Evolutionary conservation across 2,113 vertebrate genomes (phyloP).

Genomic region (Catagonus wagneri): DNA sequence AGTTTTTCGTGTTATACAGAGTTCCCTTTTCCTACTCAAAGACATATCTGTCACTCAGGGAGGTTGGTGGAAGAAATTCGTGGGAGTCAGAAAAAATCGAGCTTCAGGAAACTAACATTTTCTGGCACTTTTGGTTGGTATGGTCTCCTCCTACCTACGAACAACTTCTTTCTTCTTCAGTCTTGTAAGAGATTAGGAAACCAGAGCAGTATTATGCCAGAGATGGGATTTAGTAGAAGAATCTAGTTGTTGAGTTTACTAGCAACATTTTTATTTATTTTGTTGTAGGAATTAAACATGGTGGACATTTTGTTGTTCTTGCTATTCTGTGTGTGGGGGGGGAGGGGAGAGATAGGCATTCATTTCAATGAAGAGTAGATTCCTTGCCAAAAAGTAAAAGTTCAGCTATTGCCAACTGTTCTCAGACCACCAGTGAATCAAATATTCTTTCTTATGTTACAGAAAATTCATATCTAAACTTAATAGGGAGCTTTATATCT

Average conservation of each 20-base stretch:
- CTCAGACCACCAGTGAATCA: neutral
- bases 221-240: neutral
- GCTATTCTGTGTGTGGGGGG: too few species aligned
- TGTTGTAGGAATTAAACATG: neutral
- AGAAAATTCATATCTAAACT: slow-evolving; percentile 57
- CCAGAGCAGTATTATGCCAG: neutral
- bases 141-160: neutral
- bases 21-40: slow-evolving; percentile 61
- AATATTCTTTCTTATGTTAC: slow-evolving; percentile 7
- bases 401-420: slow-evolving; percentile 27
- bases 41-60: slow-evolving; percentile 55
- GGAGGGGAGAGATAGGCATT: neutral
- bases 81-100: slow-evolving; percentile 64
- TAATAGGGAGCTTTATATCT: slow-evolving; percentile 3
- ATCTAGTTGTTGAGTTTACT: neutral
- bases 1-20: slow-evolving; percentile 24
- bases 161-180: neutral
- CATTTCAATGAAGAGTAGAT: neutral
- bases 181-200: slow-evolving; percentile 18
- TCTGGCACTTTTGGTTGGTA: slow-evolving; percentile 44
- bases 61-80: slow-evolving; percentile 58
- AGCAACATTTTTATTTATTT: slow-evolving; percentile 14
- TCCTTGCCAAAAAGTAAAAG: neutral
- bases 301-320: neutral
- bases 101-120: slow-evolving; percentile 49